Evolutionary conservation across 2,797 vertebrate species (phyloP).

Genomic region (Lerista edwardsae): DNA sequence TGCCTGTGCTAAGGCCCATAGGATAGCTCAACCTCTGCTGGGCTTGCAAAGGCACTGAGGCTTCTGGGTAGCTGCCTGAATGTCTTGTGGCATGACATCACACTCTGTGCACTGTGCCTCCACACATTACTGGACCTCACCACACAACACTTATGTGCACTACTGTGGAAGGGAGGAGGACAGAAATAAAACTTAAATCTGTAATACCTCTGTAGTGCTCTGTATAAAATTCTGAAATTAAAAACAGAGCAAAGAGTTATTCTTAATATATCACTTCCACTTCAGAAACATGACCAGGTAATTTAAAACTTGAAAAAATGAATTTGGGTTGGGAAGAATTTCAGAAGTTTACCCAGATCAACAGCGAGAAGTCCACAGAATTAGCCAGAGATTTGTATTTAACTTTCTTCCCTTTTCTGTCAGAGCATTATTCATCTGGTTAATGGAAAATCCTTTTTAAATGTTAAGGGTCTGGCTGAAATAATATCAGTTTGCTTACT

Average conservation of each 20-base stretch:
- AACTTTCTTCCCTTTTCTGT: background rate
- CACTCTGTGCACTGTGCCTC: too few relatives aligned
- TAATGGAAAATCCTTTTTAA: slow-evolving; percentile 9
- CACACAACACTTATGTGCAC: too few relatives aligned
- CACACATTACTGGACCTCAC: too few relatives aligned
- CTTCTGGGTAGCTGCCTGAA: too few relatives aligned
- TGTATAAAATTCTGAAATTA: background rate
- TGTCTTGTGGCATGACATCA: too few relatives aligned
- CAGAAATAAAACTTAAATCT: background rate
- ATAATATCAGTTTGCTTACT: background rate
- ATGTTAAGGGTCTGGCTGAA: background rate
- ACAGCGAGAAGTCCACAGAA: background rate
- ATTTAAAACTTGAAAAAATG: background rate
- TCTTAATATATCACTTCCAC: background rate
- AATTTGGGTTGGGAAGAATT: background rate
- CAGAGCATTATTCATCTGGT: background rate
- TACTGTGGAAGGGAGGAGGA: background rate
- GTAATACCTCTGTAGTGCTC: background rate
- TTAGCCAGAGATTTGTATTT: background rate
- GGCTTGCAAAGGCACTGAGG: too few relatives aligned
- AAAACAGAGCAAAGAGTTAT: background rate
- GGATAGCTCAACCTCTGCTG: too few relatives aligned
- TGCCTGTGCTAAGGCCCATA: too few relatives aligned
- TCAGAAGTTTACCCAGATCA: background rate
- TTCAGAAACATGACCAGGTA: background rate